Evolutionary conservation across 1,140 invertebrate species (phyloP), one percentile per base, ranked within the genome.

Genomic region (Lepidotrigona ventralis): DNA sequence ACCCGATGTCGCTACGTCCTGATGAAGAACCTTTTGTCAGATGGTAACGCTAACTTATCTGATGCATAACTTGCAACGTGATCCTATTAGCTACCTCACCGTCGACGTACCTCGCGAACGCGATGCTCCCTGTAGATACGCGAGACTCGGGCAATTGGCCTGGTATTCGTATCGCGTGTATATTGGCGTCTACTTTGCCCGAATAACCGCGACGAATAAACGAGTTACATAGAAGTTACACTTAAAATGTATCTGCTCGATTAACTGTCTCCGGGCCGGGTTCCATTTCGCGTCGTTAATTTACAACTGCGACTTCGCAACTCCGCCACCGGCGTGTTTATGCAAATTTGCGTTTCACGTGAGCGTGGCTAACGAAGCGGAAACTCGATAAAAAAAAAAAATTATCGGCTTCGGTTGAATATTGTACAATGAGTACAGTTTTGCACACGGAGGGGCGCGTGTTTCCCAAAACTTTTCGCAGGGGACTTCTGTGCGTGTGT

Each of bases 101-200:
- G n/a, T 12, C 9, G 23, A 23, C 9, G 58, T 60, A n/a, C 3
- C 23, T 60, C 58, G 58, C 58, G 58, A 60, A 60, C 23, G 58
- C 58, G 23, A 60, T 60, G 11, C n/a, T n/a, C 23, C 39, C 8
- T 33, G 3, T 60, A 39, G 26, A 68, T 21, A 39, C 58, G 11
- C 39, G 8, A 46, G 39, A 23, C 58, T 14, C 58, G 23, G 39
- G 23, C 73, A 60, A 75, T 58, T 60, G 73, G 54, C 11, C 56
- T 23, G 73, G 26, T 46, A 75, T 58, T 75, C 33, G 73, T 21
- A 53, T 29, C 73, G 60, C 73, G 73, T 75, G 73, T 29, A 33
- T 75, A 75, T 75, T 39, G 56, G 46, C n/a, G n/a, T 58, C 29
- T 58, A 74, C 72, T 33, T 75, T 29, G 21, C 14, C 54, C 14